A percentile compares a stretch with the other conserved stretches of the same genome.
These are phyloP conservation scores for Apodemia duryi DNA, from an alignment of 2,888 invertebrate species.

Conservation along the genomic window DNA sequence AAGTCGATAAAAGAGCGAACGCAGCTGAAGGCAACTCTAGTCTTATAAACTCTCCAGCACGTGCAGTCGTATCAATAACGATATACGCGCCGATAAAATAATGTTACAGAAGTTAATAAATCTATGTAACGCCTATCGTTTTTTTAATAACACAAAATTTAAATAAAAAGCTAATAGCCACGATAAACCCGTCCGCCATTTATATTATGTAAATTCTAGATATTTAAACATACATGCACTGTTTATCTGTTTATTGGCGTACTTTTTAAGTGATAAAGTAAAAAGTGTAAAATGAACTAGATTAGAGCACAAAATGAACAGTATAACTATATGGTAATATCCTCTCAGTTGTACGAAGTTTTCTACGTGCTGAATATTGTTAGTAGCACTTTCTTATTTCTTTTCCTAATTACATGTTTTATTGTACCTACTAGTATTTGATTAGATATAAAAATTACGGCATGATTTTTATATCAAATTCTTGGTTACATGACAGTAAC, in stretches of 20 bases:
- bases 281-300: not conserved
- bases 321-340: no score
- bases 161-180: slow-evolving; percentile 10
- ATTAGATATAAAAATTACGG: no score
- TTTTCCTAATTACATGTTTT: no score
- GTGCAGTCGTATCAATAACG: not conserved
- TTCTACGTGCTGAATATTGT: no score
- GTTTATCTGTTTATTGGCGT: not conserved
- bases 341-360: no score
- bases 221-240: not conserved
- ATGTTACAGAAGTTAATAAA: not conserved
- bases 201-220: slow-evolving; percentile 1
- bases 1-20: not conserved
- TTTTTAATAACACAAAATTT: slow-evolving; percentile 28
- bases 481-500: no score
- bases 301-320: no score
- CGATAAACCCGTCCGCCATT: not conserved
- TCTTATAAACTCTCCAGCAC: not conserved
- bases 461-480: no score
- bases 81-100: no score
- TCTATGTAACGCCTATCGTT: not conserved
- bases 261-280: not conserved
- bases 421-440: no score
- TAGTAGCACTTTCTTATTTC: no score
- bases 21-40: not conserved